A percentile compares a stretch with the other conserved stretches of the same genome.
Conservation (phyloP, 2,113 vertebrate genomes). For the Platichthys flesus region DNA sequence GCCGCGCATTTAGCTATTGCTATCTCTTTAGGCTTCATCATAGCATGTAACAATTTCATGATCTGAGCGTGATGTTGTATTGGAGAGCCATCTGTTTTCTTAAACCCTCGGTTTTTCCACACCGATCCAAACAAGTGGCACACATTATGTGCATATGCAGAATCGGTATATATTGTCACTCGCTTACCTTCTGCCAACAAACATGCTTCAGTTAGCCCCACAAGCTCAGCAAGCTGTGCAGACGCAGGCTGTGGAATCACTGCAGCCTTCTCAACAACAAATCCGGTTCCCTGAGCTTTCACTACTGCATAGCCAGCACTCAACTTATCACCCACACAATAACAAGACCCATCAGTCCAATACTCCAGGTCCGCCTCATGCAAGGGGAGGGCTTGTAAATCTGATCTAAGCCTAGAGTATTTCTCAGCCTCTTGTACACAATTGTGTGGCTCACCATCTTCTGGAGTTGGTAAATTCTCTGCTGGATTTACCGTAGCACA, state of each 20-base stretch:
- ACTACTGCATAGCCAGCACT: neutral
- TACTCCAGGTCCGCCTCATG: neutral
- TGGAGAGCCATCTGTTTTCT: too few relatives aligned
- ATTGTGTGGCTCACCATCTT: neutral
- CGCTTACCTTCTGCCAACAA: too few relatives aligned
- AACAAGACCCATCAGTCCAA: conserved; percentile 4
- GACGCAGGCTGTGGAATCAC: neutral
- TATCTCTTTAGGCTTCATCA: neutral
- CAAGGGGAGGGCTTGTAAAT: neutral
- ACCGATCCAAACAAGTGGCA: too few relatives aligned
- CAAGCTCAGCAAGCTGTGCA: neutral
- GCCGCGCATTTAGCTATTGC: neutral
- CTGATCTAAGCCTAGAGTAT: neutral
- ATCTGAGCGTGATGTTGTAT: too few relatives aligned
- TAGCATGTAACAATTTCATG: too few relatives aligned
- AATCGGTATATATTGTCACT: too few relatives aligned
- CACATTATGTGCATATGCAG: too few relatives aligned
- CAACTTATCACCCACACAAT: neutral
- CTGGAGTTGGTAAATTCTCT: neutral
- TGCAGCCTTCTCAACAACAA: neutral
- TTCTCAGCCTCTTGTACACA: neutral
- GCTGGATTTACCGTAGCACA: neutral
- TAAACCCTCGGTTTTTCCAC: too few relatives aligned
- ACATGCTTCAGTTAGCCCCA: too few relatives aligned
- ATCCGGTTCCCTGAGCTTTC: neutral